phyloP scores from a whole-genome alignment of 2,113 vertebrate genomes.

The Lampris megalopsis region DNA sequence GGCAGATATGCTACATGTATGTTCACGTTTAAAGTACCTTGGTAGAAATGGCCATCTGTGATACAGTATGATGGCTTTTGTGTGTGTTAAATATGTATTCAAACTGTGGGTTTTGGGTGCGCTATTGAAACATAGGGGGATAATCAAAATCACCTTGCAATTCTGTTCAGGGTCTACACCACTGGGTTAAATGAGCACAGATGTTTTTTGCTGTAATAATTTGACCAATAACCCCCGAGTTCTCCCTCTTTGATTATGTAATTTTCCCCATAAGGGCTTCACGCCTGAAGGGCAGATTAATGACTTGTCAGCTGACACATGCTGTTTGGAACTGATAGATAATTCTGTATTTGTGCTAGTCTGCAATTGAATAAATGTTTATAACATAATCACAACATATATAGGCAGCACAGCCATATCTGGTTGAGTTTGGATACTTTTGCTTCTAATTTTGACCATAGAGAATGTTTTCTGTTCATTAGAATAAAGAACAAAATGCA shows the following conservation, averaged over 20 bases:
- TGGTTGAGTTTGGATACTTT: background rate
- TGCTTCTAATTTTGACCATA: background rate
- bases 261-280: conserved; percentile 21
- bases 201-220: conserved; percentile 19
- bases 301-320: background rate
- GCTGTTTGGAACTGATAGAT: background rate
- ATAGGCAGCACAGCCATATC: background rate
- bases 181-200: conserved; percentile 30
- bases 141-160: background rate
- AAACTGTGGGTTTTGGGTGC: background rate
- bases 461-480: background rate
- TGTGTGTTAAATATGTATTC: too few relatives aligned
- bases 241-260: conserved; percentile 10
- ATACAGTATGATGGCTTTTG: too few relatives aligned
- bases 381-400: conserved; percentile 19
- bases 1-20: too few relatives aligned
- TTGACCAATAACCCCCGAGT: conserved; percentile 5
- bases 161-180: background rate
- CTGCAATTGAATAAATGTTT: background rate
- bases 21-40: too few relatives aligned
- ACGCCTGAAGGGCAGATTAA: background rate
- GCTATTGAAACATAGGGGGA: background rate
- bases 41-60: too few relatives aligned
- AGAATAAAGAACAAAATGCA: background rate
- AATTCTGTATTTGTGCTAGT: background rate